These are phyloP conservation scores for Scaptomyza graminum DNA, from an alignment of 1,140 invertebrate species.

Conservation along the genomic window DNA sequence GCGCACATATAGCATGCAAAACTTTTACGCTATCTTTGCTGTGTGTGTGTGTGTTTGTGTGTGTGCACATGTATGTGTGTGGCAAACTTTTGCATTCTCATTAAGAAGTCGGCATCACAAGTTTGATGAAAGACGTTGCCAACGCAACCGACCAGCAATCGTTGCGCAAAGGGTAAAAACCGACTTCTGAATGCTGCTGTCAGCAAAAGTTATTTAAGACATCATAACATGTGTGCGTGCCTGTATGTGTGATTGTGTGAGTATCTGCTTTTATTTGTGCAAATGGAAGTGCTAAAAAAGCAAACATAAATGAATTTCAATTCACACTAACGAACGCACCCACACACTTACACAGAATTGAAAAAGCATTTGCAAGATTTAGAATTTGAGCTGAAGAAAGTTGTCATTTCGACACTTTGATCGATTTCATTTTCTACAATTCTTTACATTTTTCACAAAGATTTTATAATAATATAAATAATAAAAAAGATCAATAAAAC, in stretches of 20 bases:
- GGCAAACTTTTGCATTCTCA: conserved; percentile 77
- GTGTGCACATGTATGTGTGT: conserved; percentile 7
- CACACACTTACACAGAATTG: conserved; percentile 30
- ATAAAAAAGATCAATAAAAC: neutral
- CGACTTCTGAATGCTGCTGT: conserved; percentile 35
- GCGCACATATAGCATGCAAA: conserved; percentile 39
- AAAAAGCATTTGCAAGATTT: conserved; percentile 24
- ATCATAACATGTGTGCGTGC: conserved; percentile 1
- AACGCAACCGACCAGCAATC: conserved; percentile 35
- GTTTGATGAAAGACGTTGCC: conserved; percentile 71
- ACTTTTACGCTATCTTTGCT: conserved; percentile 39
- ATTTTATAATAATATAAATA: too few species aligned
- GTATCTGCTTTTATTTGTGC: conserved; percentile 3
- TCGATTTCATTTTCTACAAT: too few species aligned
- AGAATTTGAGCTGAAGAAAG: neutral
- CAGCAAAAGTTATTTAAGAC: conserved; percentile 67
- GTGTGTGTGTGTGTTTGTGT: conserved; percentile 1
- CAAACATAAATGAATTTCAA: conserved; percentile 63
- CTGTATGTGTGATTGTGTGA: neutral
- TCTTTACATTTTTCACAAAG: too few species aligned
- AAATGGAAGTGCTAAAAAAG: conserved; percentile 52
- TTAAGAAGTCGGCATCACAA: conserved; percentile 63
- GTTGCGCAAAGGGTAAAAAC: conserved; percentile 36
- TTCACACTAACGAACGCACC: conserved; percentile 12
- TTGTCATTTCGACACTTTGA: neutral